phyloP scores from a whole-genome alignment of 2,797 vertebrate species.

The Pangasius djambal region DNA sequence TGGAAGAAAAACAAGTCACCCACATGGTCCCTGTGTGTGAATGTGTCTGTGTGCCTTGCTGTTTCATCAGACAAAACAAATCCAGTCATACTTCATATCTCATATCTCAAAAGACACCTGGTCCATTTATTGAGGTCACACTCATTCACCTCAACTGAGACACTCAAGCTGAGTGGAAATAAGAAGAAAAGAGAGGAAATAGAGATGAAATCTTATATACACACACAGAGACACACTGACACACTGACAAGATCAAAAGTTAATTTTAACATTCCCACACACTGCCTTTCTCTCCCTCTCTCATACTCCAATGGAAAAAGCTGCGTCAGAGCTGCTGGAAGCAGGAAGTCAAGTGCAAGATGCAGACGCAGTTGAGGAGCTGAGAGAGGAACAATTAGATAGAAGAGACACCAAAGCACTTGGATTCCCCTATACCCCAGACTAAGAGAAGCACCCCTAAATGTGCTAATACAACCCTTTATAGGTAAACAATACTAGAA shows the following conservation, averaged over 20 bases:
- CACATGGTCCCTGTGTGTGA: conserved; percentile 26
- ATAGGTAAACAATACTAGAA: not conserved
- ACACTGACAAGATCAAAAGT: conserved; percentile 17
- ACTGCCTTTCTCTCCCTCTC: not conserved
- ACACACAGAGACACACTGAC: conserved; percentile 29
- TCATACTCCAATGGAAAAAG: not conserved
- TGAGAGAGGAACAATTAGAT: not conserved
- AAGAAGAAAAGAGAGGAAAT: conserved; percentile 26
- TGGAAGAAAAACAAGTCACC: not conserved
- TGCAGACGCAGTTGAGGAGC: not conserved
- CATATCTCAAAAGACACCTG: conserved; percentile 44
- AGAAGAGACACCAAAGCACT: conserved; percentile 1
- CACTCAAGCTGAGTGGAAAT: conserved; percentile 25
- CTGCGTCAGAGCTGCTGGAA: not conserved
- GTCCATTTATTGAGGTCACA: conserved; percentile 27
- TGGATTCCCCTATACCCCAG: not conserved
- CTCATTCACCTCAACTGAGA: conserved; percentile 25
- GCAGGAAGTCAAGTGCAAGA: not conserved
- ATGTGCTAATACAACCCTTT: not conserved
- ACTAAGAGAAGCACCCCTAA: not conserved
- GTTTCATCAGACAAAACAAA: conserved; percentile 30
- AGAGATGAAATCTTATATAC: conserved; percentile 54
- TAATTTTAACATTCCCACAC: conserved; percentile 42
- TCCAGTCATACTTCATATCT: conserved; percentile 25
- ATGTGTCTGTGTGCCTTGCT: not conserved